Evolutionary conservation across 2,797 vertebrate genomes (phyloP).

Genomic region (Eptatretus atami): DNA sequence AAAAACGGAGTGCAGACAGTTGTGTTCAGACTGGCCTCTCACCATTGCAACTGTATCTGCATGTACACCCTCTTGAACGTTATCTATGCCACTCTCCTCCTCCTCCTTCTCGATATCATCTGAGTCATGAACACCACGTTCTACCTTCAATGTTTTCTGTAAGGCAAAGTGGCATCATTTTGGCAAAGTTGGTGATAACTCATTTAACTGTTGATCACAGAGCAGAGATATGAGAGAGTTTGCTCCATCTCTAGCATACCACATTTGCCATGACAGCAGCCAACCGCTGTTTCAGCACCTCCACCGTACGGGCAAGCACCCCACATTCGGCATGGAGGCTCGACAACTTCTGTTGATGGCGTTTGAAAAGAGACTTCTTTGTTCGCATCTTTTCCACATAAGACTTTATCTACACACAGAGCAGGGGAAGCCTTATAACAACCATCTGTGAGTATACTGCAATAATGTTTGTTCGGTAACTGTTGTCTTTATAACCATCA

Average conservation of each 20-base stretch:
- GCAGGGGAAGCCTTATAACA: too few relatives aligned
- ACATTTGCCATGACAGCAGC: constrained; percentile 38
- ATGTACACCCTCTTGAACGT: constrained; percentile 52
- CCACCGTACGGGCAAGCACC: constrained; percentile 56
- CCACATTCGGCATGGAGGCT: constrained; percentile 46
- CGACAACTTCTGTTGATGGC: constrained; percentile 43
- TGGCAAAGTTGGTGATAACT: too few relatives aligned
- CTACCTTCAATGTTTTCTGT: constrained; percentile 49
- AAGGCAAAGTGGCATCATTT: constrained; percentile 9
- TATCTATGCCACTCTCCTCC: constrained; percentile 69
- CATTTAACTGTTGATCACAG: too few relatives aligned
- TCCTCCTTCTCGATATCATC: constrained; percentile 72
- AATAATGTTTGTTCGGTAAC: too few relatives aligned
- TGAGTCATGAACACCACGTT: constrained; percentile 63
- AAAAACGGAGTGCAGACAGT: too few relatives aligned
- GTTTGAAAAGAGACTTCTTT: constrained; percentile 50
- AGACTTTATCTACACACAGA: constrained; percentile 36
- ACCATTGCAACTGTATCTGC: constrained; percentile 94
- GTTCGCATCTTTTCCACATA: constrained; percentile 51
- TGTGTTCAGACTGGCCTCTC: constrained; percentile 10
- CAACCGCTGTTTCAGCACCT: constrained; percentile 41
- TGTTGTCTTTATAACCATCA: too few relatives aligned
- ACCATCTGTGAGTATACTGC: too few relatives aligned
- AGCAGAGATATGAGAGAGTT: too few relatives aligned
- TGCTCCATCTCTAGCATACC: constrained; percentile 18